These are phyloP conservation scores for Colaptes auratus DNA, from an alignment of 2,113 vertebrate species.

Conservation along the genomic window DNA sequence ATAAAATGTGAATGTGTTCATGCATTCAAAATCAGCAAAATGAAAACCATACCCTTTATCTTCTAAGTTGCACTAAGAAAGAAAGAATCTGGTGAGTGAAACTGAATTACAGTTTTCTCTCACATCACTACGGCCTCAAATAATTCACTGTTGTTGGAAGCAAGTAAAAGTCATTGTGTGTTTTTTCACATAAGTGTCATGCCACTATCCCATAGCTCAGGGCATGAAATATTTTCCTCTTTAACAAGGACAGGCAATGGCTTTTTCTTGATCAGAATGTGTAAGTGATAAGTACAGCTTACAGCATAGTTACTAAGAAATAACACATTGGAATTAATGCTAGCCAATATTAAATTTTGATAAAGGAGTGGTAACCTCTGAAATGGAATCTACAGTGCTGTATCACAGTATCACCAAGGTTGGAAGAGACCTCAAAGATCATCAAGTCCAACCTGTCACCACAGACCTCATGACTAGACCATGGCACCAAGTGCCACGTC, in stretches of 20 bases:
- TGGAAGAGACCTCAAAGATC: too few species aligned
- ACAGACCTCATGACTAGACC: too few species aligned
- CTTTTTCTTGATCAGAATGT: neutral
- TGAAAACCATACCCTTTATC: neutral
- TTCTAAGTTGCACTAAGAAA: neutral
- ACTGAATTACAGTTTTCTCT: neutral
- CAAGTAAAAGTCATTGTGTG: neutral
- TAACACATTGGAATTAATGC: neutral
- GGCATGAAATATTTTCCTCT: neutral
- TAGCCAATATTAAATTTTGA: neutral
- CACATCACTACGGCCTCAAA: neutral
- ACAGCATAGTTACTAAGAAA: neutral
- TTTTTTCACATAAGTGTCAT: neutral
- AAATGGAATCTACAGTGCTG: neutral
- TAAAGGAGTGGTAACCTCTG: neutral
- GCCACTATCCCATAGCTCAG: neutral
- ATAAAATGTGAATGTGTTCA: neutral
- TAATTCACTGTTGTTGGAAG: neutral
- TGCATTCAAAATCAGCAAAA: neutral
- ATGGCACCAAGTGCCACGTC: too few species aligned
- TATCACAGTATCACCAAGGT: too few species aligned
- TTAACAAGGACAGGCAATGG: neutral
- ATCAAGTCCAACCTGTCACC: too few species aligned
- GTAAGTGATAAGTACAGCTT: neutral
- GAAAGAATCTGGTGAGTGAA: neutral